A percentile compares a stretch with the other conserved stretches of the same genome.
These are phyloP conservation scores for Piscicola geometra DNA, from an alignment of 2,888 invertebrate species.

Conservation along the genomic window DNA sequence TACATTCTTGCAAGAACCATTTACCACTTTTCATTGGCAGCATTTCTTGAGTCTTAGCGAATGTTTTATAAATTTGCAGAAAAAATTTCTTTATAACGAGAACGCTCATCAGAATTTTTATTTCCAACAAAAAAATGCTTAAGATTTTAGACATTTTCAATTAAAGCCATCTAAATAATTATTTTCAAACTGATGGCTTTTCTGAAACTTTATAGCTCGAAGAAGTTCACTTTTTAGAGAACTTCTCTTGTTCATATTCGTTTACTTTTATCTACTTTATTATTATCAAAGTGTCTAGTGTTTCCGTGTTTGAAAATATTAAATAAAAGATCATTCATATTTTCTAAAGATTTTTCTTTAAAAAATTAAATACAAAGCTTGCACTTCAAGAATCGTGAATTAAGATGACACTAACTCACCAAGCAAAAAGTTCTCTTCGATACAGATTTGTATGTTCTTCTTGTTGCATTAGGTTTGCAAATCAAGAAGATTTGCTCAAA, in stretches of 20 bases:
- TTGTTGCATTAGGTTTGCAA: slow-evolving; percentile 33
- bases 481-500: slow-evolving; percentile 30
- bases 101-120: background rate
- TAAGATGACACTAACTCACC: slow-evolving; percentile 4
- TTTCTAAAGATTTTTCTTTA: too few species aligned
- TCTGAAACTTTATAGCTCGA: too few species aligned
- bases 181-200: too few species aligned
- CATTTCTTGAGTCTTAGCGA: slow-evolving; percentile 4
- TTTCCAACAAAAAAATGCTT: background rate
- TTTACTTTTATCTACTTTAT: background rate
- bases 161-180: too few species aligned
- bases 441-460: slow-evolving; percentile 30
- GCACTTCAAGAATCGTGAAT: too few species aligned
- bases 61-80: slow-evolving; percentile 6
- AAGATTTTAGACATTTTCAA: background rate
- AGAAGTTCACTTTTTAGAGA: too few species aligned
- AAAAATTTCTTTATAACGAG: slow-evolving; percentile 10
- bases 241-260: background rate
- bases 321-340: too few species aligned
- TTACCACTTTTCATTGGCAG: background rate
- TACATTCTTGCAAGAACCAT: background rate
- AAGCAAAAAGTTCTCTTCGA: slow-evolving; percentile 12
- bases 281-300: background rate
- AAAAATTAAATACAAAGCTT: too few species aligned
- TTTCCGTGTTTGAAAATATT: background rate